Conservation (phyloP, 2,113 vertebrate genomes). For the Phalacrocorax aristotelis region DNA sequence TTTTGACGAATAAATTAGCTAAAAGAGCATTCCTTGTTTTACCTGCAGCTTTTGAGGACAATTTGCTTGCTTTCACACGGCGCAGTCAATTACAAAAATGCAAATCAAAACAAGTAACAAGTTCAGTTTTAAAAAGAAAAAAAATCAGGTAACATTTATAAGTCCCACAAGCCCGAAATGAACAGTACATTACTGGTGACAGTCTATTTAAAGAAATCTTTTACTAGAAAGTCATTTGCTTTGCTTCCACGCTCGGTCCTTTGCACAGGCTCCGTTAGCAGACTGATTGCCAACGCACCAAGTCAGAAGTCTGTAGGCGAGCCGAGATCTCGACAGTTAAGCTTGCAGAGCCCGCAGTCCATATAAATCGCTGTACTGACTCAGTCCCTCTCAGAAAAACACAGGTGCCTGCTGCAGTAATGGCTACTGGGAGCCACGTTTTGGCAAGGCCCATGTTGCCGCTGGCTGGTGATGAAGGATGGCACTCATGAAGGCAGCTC, state of each 20-base stretch:
- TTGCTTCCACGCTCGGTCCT: background rate
- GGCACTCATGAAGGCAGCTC: background rate
- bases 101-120: background rate
- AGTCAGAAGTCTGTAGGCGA: background rate
- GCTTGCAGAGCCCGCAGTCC: background rate
- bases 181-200: rapidly evolving
- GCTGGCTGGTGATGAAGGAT: background rate
- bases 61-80: background rate
- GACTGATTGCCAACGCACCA: rapidly evolving
- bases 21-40: background rate
- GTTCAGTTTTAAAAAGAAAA: background rate
- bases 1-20: background rate
- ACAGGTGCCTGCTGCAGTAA: background rate
- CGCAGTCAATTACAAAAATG: background rate
- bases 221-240: background rate
- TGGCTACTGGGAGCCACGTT: rapidly evolving
- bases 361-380: background rate
- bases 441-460: rapidly evolving
- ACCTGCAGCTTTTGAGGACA: background rate
- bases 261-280: background rate
- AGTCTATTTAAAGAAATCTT: background rate
- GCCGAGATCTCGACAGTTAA: background rate
- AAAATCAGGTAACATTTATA: background rate
- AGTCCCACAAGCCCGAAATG: background rate
- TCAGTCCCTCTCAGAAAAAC: background rate